Evolutionary conservation across 2,888 invertebrate genomes (phyloP).

Genomic region (Dorcus hopei): DNA sequence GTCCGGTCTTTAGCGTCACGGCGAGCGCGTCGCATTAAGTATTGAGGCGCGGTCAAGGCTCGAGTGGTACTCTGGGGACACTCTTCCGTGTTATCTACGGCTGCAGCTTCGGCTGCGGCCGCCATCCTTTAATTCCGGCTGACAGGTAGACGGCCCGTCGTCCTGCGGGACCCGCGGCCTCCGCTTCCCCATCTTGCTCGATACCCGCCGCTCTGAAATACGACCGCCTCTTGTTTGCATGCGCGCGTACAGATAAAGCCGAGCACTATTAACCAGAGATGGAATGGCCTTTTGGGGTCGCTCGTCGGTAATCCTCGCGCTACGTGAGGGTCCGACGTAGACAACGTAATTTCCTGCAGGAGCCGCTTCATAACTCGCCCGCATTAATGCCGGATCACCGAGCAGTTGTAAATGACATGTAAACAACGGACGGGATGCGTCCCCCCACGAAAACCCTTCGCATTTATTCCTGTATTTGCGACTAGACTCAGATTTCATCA

Average conservation of each 20-base stretch:
- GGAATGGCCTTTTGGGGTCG: slow-evolving; percentile 36
- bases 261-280: slow-evolving; percentile 36
- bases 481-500: too few species aligned
- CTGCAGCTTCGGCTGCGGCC: slow-evolving; percentile 42
- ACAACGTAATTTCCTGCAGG: slow-evolving; percentile 34
- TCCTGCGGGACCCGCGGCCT: slow-evolving; percentile 42
- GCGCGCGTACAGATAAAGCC: slow-evolving; percentile 42
- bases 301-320: slow-evolving; percentile 34
- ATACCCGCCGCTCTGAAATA: slow-evolving; percentile 7
- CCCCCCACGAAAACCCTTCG: too few species aligned
- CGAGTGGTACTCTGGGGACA: slow-evolving; percentile 37
- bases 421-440: slow-evolving; percentile 25
- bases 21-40: slow-evolving; percentile 42
- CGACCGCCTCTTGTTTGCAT: slow-evolving; percentile 53
- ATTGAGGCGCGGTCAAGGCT: slow-evolving; percentile 45
- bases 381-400: slow-evolving; percentile 19
- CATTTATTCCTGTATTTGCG: too few species aligned
- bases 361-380: slow-evolving; percentile 26
- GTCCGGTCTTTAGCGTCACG: slow-evolving; percentile 37
- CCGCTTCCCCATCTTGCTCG: slow-evolving; percentile 18
- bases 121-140: slow-evolving; percentile 58
- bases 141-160: slow-evolving; percentile 52
- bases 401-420: slow-evolving; percentile 33
- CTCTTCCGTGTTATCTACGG: slow-evolving; percentile 46
- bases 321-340: slow-evolving; percentile 35